Conservation (phyloP, 2,113 vertebrate genomes). For the Aix galericulata region DNA sequence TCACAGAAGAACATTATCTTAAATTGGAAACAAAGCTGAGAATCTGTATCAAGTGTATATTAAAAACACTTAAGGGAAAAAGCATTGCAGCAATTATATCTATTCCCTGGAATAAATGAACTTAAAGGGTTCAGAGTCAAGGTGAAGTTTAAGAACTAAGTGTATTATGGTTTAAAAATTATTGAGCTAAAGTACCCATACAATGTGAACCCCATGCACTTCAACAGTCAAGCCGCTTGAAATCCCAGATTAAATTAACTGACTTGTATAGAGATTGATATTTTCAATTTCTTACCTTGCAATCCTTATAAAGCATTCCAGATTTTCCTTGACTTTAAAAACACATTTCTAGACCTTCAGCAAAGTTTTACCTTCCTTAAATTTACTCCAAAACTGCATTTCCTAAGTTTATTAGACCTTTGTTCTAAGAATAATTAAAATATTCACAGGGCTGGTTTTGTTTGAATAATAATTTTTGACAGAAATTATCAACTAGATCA, state of each 20-base stretch:
- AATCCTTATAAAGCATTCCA: neutral
- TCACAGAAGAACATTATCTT: rapidly evolving
- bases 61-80: neutral
- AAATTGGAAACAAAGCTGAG: neutral
- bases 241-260: neutral
- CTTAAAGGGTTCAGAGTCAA: neutral
- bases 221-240: neutral
- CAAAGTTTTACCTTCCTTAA: neutral
- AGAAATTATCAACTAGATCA: neutral
- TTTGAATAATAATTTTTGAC: neutral
- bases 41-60: neutral
- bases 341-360: neutral
- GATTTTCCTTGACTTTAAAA: neutral
- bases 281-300: neutral
- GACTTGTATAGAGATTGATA: neutral
- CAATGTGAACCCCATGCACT: neutral
- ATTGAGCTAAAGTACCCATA: neutral
- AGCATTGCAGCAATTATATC: neutral
- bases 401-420: neutral
- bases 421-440: neutral
- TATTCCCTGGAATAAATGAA: neutral
- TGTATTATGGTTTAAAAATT: neutral
- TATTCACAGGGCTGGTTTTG: neutral
- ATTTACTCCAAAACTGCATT: neutral
- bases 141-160: neutral